Percentiles rank a stretch among this genome's conserved stretches.
Conservation (phyloP, 2,888 invertebrate species). For the Lordiphosa andalusiaca region DNA sequence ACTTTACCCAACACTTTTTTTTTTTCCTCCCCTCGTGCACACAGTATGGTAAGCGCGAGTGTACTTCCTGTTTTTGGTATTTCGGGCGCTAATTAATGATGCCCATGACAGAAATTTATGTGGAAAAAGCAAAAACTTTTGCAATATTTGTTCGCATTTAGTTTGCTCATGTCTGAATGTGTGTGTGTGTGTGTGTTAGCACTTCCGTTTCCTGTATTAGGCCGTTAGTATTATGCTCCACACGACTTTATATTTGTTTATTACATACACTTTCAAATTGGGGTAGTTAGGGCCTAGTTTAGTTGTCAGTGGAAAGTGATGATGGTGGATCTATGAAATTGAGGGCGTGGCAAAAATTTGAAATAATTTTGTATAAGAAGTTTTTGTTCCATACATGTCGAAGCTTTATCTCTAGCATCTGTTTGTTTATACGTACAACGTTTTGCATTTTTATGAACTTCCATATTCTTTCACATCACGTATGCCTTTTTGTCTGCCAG, state of each 20-base stretch:
- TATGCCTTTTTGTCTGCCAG: too few species aligned
- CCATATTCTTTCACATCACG: too few species aligned
- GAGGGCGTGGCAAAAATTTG: too few species aligned
- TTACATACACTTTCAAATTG: conserved; percentile 28
- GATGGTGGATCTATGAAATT: too few species aligned
- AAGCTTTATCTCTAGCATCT: too few species aligned
- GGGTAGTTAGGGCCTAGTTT: background rate
- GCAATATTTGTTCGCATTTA: conserved; percentile 77
- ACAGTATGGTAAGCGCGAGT: conserved; percentile 40
- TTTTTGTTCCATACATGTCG: too few species aligned
- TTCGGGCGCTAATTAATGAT: conserved; percentile 75
- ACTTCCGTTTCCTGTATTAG: conserved; percentile 70
- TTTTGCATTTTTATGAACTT: too few species aligned
- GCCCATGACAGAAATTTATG: conserved; percentile 79
- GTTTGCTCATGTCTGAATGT: conserved; percentile 36
- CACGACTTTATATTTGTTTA: conserved; percentile 44
- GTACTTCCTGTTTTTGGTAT: conserved; percentile 56
- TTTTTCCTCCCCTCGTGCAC: conserved; percentile 20
- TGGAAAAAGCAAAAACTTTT: conserved; percentile 74
- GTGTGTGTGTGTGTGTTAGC: conserved; percentile 47
- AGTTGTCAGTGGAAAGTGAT: too few species aligned
- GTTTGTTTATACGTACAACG: too few species aligned
- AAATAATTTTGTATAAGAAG: too few species aligned
- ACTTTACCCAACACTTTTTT: conserved; percentile 56
- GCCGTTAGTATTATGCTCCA: conserved; percentile 41